A percentile compares a stretch with the other conserved stretches of the same genome.
These are phyloP conservation scores for Dioctria rufipes DNA, from an alignment of 2,888 invertebrate species.

Conservation along the genomic window DNA sequence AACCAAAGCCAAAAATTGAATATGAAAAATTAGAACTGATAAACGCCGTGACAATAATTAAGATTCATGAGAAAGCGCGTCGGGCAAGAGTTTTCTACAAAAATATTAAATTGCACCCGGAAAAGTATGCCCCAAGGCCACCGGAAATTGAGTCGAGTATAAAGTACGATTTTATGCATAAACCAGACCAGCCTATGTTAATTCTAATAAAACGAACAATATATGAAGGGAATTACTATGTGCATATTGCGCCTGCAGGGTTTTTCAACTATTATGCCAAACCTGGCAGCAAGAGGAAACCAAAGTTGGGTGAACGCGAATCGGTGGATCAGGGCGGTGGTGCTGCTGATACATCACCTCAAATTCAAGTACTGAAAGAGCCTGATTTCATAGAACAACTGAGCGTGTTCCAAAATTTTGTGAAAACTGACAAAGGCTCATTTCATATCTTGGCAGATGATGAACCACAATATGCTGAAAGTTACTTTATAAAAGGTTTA, in stretches of 20 bases:
- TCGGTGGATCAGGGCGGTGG: too few relatives aligned
- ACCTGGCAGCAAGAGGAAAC: not conserved
- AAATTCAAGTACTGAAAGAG: not conserved
- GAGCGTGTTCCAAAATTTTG: not conserved
- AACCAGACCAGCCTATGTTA: conserved; percentile 65
- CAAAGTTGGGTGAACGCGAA: not conserved
- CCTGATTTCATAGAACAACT: not conserved
- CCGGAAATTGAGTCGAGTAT: conserved; percentile 17
- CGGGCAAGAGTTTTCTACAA: conserved; percentile 61
- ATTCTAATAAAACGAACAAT: conserved; percentile 66
- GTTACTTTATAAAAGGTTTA: conserved; percentile 2
- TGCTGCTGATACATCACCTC: too few relatives aligned
- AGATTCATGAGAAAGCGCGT: conserved; percentile 72
- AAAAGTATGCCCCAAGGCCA: conserved; percentile 58
- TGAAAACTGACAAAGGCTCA: not conserved
- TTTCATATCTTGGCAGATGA: not conserved
- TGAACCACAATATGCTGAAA: conserved; percentile 12
- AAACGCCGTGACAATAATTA: conserved; percentile 68
- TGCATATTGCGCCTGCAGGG: not conserved
- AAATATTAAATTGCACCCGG: conserved; percentile 60
- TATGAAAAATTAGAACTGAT: conserved; percentile 61
- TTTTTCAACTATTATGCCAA: conserved; percentile 12
- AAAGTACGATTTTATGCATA: conserved; percentile 66
- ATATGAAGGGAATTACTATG: conserved; percentile 65
- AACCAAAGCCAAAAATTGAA: not conserved